phyloP scores from a whole-genome alignment of 2,888 invertebrate genomes.

The Drosophila kanekoi region DNA sequence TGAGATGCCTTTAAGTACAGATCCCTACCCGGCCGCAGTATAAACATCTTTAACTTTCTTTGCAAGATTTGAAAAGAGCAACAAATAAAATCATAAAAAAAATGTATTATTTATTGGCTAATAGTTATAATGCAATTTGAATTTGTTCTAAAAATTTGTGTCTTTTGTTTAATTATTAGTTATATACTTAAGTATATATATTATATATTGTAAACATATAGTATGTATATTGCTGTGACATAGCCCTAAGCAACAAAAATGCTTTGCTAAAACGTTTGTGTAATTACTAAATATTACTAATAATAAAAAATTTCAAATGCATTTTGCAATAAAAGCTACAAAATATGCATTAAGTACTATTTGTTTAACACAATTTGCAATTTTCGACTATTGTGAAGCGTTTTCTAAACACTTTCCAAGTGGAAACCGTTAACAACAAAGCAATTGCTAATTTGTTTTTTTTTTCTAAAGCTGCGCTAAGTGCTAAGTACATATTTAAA shows the following conservation, averaged over 20 bases:
- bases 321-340: constrained; percentile 55
- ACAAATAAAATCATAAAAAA: constrained; percentile 59
- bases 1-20: neutral
- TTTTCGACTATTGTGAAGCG: constrained; percentile 45
- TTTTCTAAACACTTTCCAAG: constrained; percentile 61
- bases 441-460: constrained; percentile 69
- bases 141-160: constrained; percentile 66
- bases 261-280: constrained; percentile 35
- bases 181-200: constrained; percentile 28
- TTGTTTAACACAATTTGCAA: constrained; percentile 50
- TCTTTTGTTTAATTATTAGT: constrained; percentile 53
- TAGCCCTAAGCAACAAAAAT: constrained; percentile 43
- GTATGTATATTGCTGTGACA: constrained; percentile 64
- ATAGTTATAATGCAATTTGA: constrained; percentile 65
- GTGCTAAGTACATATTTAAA: constrained; percentile 57
- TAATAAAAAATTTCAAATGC: constrained; percentile 27
- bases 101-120: constrained; percentile 71
- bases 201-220: constrained; percentile 42
- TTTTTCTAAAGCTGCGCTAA: constrained; percentile 71
- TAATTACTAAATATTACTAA: constrained; percentile 39
- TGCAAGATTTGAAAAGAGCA: constrained; percentile 46
- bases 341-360: constrained; percentile 53
- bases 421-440: constrained; percentile 68
- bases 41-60: neutral
- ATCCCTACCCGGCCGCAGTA: neutral